These are phyloP conservation scores for Caenorhabditis latens DNA, from an alignment of 1,140 invertebrate species.

Conservation along the genomic window DNA sequence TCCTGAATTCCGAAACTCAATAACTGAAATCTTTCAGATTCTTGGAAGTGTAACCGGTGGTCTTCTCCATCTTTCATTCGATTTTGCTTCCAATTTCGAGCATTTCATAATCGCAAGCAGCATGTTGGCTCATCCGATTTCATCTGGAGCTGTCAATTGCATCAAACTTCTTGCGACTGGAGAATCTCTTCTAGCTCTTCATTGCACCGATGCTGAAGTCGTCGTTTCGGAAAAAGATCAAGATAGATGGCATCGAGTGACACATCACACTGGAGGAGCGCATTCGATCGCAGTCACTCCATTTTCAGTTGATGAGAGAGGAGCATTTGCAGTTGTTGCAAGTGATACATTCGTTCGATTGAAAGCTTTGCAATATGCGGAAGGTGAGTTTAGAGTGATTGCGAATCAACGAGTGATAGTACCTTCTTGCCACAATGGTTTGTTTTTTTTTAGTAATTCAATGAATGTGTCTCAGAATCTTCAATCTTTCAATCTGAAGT, in stretches of 20 bases:
- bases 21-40: neutral
- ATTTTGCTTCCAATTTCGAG: slow-evolving; percentile 43
- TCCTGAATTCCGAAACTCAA: neutral
- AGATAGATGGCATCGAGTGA: slow-evolving; percentile 58
- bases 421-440: no score
- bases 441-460: no score
- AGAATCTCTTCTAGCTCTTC: slow-evolving; percentile 47
- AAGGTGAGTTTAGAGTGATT: slow-evolving; percentile 6
- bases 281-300: slow-evolving; percentile 58
- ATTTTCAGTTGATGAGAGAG: slow-evolving; percentile 50
- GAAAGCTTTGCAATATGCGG: slow-evolving; percentile 57
- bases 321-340: slow-evolving; percentile 51
- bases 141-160: slow-evolving; percentile 38
- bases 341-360: slow-evolving; percentile 45
- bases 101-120: slow-evolving; percentile 52
- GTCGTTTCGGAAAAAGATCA: slow-evolving; percentile 60
- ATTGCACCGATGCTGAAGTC: slow-evolving; percentile 39
- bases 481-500: neutral
- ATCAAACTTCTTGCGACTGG: slow-evolving; percentile 34
- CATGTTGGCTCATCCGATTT: slow-evolving; percentile 53
- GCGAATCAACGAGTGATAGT: neutral
- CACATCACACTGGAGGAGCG: slow-evolving; percentile 36
- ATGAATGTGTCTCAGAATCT: no score
- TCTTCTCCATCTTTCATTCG: slow-evolving; percentile 58
- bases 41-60: slow-evolving; percentile 59